These are phyloP conservation scores for Proteles cristata DNA, from an alignment of 2,113 vertebrate species.

Conservation along the genomic window DNA sequence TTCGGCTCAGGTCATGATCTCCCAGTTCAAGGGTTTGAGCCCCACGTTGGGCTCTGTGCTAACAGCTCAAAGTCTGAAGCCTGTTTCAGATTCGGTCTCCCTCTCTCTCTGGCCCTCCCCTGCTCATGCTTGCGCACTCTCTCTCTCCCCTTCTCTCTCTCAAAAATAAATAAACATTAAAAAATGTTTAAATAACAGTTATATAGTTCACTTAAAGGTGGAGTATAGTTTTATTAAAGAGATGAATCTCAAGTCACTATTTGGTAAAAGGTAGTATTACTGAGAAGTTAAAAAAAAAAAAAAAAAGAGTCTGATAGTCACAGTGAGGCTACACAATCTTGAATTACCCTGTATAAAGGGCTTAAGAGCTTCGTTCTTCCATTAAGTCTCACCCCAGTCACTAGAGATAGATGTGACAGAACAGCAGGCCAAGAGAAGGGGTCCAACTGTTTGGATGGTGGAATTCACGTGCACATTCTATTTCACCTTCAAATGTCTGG, in stretches of 20 bases:
- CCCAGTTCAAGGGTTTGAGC: too few relatives aligned
- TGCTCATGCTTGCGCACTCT: too few relatives aligned
- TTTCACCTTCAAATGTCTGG: neutral
- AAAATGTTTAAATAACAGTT: neutral
- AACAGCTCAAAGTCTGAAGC: too few relatives aligned
- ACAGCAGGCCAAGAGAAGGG: neutral
- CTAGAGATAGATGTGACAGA: neutral
- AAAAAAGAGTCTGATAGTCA: neutral
- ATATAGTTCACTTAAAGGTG: conserved; percentile 57
- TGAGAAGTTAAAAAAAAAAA: neutral
- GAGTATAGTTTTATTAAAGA: conserved; percentile 47
- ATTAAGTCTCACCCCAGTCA: neutral
- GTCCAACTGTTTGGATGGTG: neutral
- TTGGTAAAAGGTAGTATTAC: conserved; percentile 31
- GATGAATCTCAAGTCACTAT: neutral
- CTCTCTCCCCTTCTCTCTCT: too few relatives aligned
- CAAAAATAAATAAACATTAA: conserved; percentile 12
- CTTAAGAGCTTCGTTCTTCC: neutral
- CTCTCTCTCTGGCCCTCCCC: too few relatives aligned
- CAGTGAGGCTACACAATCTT: neutral
- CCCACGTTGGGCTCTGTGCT: too few relatives aligned
- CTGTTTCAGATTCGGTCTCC: too few relatives aligned
- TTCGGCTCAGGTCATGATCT: too few relatives aligned
- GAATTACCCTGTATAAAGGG: neutral
- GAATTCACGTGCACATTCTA: neutral